Evolutionary conservation across 2,113 vertebrate species (phyloP).

Genomic region (Sciurus niger): DNA sequence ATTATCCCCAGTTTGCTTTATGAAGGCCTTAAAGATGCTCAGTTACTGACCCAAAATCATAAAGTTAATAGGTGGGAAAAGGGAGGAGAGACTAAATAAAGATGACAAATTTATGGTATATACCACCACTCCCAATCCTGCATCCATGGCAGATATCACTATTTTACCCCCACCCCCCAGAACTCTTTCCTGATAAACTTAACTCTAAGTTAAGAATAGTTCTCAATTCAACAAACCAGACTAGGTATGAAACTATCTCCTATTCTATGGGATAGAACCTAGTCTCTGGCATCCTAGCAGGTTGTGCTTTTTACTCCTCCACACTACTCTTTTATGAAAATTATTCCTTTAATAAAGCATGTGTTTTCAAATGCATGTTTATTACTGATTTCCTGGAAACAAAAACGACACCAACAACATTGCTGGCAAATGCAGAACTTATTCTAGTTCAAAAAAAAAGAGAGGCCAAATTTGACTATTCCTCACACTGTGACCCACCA

Average conservation of each 20-base stretch:
- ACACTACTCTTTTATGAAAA: neutral
- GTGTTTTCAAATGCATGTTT: conserved; percentile 47
- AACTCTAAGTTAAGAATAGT: conserved; percentile 5
- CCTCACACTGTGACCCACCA: neutral
- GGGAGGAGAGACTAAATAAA: neutral
- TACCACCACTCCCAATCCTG: neutral
- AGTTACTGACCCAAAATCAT: conserved; percentile 39
- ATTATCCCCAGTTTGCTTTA: conserved; percentile 26
- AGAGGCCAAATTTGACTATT: neutral
- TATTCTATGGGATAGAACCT: neutral
- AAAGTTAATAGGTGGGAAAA: neutral
- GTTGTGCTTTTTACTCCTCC: neutral
- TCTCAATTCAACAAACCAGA: conserved; percentile 18
- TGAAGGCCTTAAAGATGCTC: conserved; percentile 11
- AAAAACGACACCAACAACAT: conserved; percentile 31
- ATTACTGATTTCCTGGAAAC: conserved; percentile 45
- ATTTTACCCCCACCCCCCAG: neutral
- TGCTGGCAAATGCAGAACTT: conserved; percentile 46
- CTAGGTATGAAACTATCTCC: neutral
- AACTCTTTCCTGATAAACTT: neutral
- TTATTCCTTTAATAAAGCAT: conserved; percentile 54
- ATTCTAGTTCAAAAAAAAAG: conserved; percentile 45
- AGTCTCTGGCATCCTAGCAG: neutral
- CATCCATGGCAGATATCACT: neutral
- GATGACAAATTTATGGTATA: neutral